A percentile compares a stretch with the other conserved stretches of the same genome.
phyloP scores from a whole-genome alignment of 37 sponge, comb jelly and placozoan genomes.

The Agelas oroides region DNA sequence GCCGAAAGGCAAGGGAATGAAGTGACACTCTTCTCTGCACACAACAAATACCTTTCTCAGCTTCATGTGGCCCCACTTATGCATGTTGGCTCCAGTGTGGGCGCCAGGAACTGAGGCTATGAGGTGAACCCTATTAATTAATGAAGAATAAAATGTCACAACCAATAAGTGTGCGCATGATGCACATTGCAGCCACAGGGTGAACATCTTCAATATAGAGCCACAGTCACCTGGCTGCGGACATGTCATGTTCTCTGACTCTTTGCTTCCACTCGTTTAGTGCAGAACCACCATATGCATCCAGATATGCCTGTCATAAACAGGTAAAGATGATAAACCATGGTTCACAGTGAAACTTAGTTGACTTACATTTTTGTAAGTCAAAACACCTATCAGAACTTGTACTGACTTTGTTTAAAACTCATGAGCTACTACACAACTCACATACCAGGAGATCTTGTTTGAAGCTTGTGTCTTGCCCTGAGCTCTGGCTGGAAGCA shows the following conservation, averaged over 20 bases:
- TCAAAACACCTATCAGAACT: no score
- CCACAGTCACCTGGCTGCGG: conserved; percentile 42
- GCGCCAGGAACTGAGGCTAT: conserved; percentile 92
- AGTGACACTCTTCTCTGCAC: no score
- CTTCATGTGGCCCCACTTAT: conserved; percentile 91
- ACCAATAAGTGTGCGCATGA: no score
- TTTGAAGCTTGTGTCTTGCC: conserved; percentile 28
- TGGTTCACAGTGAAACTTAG: no score
- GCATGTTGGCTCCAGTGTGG: conserved; percentile 65
- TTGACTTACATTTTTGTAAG: no score
- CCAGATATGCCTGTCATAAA: conserved; percentile 63
- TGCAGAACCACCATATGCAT: conserved; percentile 55
- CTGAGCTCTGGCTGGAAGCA: neutral
- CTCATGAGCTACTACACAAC: neutral
- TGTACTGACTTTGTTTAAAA: neutral
- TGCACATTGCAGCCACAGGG: neutral
- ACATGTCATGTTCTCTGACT: conserved; percentile 69
- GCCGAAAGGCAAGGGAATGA: no score
- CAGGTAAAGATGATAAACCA: neutral
- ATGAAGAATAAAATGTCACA: neutral
- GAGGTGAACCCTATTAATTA: conserved; percentile 58
- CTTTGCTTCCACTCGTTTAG: conserved; percentile 69
- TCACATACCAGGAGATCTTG: conserved; percentile 50
- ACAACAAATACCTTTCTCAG: conserved; percentile 59
- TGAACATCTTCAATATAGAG: neutral